Evolutionary conservation across 1,140 invertebrate species (phyloP).

Genomic region (Dolichoris vasculosae): DNA sequence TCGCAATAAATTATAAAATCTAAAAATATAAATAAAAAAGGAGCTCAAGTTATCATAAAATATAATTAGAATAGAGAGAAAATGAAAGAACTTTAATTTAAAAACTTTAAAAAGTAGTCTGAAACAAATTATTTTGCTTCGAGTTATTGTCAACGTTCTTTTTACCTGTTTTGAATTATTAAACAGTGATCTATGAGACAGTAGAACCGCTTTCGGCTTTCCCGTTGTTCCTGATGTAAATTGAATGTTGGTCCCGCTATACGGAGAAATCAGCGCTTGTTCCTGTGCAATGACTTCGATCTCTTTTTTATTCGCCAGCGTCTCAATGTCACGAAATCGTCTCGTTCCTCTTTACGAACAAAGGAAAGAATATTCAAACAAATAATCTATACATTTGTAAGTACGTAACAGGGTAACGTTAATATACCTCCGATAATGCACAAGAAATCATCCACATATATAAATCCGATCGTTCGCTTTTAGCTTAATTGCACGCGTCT

Average conservation of each 20-base stretch:
- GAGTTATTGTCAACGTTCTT: too few relatives aligned
- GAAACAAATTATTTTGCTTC: too few relatives aligned
- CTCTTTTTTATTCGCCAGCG: conserved; percentile 63
- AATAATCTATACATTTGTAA: background rate
- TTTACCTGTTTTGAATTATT: conserved; percentile 85
- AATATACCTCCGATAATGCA: background rate
- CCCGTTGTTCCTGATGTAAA: conserved; percentile 95
- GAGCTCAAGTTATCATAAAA: background rate
- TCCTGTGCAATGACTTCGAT: conserved; percentile 60
- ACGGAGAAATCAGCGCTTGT: conserved; percentile 76
- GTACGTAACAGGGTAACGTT: background rate
- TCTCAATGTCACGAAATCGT: conserved; percentile 77
- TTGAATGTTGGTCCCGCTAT: conserved; percentile 85
- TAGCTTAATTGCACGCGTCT: background rate
- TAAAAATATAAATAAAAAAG: background rate
- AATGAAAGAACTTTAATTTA: background rate
- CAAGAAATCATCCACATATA: background rate
- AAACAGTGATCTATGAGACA: conserved; percentile 88
- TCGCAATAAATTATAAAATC: background rate
- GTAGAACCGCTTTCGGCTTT: conserved; percentile 88
- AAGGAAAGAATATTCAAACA: background rate
- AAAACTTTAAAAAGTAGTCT: background rate
- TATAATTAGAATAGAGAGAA: too few relatives aligned
- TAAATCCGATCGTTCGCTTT: background rate
- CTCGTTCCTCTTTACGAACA: conserved; percentile 76